phyloP scores from a whole-genome alignment of 1,140 invertebrate genomes.

The Sminthurinus signatus region DNA sequence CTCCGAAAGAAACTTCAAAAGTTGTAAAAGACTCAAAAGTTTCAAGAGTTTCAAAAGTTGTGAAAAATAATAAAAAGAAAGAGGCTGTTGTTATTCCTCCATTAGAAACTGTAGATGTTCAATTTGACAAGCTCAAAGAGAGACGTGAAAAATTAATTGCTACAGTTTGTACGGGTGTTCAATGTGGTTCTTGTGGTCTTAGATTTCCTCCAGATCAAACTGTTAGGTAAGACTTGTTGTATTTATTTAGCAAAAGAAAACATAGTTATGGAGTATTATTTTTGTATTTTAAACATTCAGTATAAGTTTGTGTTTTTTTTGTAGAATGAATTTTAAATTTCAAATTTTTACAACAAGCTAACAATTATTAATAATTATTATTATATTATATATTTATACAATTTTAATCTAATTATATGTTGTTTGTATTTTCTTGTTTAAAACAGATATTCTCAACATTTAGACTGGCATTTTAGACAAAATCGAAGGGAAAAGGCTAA shows the following conservation, averaged over 20 bases:
- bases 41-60: not conserved
- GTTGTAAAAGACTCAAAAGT: not conserved
- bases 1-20: not conserved
- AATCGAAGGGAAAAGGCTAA: conserved; percentile 82
- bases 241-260: too few relatives aligned
- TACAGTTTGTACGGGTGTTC: conserved; percentile 75
- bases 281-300: too few relatives aligned
- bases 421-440: not conserved
- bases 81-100: conserved; percentile 41
- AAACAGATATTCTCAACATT: conserved; percentile 69
- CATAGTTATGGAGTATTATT: too few relatives aligned
- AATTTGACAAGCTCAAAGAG: conserved; percentile 45
- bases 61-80: not conserved
- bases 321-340: not conserved
- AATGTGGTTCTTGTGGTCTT: conserved; percentile 88
- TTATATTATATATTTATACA: not conserved
- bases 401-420: too few relatives aligned
- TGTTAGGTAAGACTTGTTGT: conserved; percentile 53
- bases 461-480: conserved; percentile 95
- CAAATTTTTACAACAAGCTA: not conserved
- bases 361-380: not conserved
- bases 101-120: conserved; percentile 28
- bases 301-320: too few relatives aligned
- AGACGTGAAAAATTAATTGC: conserved; percentile 61
- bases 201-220: conserved; percentile 81